Conservation (phyloP, 2,797 vertebrate genomes). For the Trachops cirrhosus region DNA sequence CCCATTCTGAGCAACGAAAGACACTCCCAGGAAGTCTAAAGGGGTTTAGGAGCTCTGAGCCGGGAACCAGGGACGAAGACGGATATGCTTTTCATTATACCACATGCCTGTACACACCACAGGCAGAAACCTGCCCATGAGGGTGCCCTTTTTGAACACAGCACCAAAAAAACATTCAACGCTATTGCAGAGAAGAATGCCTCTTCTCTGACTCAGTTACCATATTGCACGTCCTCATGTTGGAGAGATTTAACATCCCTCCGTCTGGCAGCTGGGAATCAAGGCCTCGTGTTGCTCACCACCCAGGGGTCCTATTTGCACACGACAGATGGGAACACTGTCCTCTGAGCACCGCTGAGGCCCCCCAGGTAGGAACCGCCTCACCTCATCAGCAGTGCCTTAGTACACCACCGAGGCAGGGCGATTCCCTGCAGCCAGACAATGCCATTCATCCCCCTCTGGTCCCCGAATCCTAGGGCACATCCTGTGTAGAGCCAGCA, state of each 20-base stretch:
- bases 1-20: neutral
- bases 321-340: accelerated
- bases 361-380: neutral
- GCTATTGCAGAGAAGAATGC: neutral
- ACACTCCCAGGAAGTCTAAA: neutral
- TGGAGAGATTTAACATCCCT: neutral
- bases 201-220: neutral
- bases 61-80: neutral
- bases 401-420: neutral
- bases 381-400: neutral
- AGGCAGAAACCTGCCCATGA: neutral
- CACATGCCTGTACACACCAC: too few species aligned
- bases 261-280: neutral
- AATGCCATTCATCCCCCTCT: neutral
- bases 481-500: neutral
- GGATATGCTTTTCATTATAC: neutral
- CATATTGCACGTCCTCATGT: too few species aligned
- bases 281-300: neutral
- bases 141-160: neutral
- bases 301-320: neutral
- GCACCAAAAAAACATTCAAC: neutral
- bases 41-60: neutral
- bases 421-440: neutral
- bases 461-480: neutral
- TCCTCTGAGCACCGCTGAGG: neutral